phyloP scores from a whole-genome alignment of 2,113 vertebrate species.

The Beaufortia kweichowensis region DNA sequence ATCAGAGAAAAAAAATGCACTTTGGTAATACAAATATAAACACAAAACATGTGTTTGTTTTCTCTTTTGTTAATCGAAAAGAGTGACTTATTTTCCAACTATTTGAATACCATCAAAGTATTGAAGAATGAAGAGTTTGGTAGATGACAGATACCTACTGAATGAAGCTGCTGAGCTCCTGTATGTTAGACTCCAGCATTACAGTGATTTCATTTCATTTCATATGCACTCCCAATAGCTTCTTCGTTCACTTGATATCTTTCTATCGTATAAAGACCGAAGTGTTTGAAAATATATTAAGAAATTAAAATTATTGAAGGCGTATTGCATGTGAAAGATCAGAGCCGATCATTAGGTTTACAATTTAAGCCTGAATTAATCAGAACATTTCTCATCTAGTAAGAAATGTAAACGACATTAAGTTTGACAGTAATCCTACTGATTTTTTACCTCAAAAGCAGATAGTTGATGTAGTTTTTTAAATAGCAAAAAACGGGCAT shows the following conservation, averaged over 20 bases:
- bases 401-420: neutral
- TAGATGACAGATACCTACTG: slow-evolving; percentile 63
- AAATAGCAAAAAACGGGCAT: neutral
- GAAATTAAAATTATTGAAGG: slow-evolving; percentile 69
- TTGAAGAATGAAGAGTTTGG: slow-evolving; percentile 74
- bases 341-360: slow-evolving; percentile 47
- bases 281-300: slow-evolving; percentile 66
- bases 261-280: slow-evolving; percentile 72
- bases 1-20: slow-evolving; percentile 71
- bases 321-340: neutral
- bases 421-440: neutral
- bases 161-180: slow-evolving; percentile 73
- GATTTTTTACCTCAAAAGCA: neutral
- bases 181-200: slow-evolving; percentile 59
- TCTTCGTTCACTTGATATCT: slow-evolving; percentile 67
- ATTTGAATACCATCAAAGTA: slow-evolving; percentile 80
- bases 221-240: slow-evolving; percentile 71
- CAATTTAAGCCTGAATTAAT: neutral
- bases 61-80: slow-evolving; percentile 71
- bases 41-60: slow-evolving; percentile 64
- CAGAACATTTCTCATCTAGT: neutral
- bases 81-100: slow-evolving; percentile 54
- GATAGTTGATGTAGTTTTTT: neutral
- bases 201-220: slow-evolving; percentile 59
- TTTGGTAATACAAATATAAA: slow-evolving; percentile 70